Evolutionary conservation across 2,797 vertebrate genomes (phyloP), one percentile per base, ranked within the genome.

Genomic region (Crenuchus spilurus): DNA sequence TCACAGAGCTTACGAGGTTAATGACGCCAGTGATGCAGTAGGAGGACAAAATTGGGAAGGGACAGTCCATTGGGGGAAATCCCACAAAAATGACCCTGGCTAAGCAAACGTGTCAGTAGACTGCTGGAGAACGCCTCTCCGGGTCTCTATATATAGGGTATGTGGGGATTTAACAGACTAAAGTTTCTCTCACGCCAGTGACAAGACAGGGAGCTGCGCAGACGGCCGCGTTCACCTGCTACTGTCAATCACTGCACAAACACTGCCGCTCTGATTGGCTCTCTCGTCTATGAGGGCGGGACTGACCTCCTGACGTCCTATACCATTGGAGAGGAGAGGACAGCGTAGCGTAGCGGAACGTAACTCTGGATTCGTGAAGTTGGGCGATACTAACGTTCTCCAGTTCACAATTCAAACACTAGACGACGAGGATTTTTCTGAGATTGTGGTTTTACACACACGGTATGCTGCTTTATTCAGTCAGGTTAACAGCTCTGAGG

Each of bases 311-410:
- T 22, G 22, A 9, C 74, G 2, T 64, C n/a, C n/a, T 74, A 84
- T 87, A 73, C 81, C 3, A 90, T 90, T 90, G 90, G 91, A 78
- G 28, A 49, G 80, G 33, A 76, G n/a, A 51, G 18, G 28, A 11
- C 24, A 55, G 44, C 62, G 75, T 75, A 48, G 67, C 18, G 6
- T 33, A 16, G 82, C 69, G 85, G 90, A 87, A 90, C 88, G 91
- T 86, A 90, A 84, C 75, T 82, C 52, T 85, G 90, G 91, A 88
- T 92, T 91, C 89, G 88, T 86, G 85, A 91, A 91, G 87, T 92
- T 48, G 22, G 85, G 86, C 70, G 28, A 75, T 75, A 87, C 77
- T 72, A 78, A 41, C 83, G 55, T 37, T 26, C 48, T 6, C 14
- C 14, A 22, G 22, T 20, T 48, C 35, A 11, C 13, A 30, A 69